Conservation (phyloP, 2,797 vertebrate genomes). For the Epinephelus coioides region DNA sequence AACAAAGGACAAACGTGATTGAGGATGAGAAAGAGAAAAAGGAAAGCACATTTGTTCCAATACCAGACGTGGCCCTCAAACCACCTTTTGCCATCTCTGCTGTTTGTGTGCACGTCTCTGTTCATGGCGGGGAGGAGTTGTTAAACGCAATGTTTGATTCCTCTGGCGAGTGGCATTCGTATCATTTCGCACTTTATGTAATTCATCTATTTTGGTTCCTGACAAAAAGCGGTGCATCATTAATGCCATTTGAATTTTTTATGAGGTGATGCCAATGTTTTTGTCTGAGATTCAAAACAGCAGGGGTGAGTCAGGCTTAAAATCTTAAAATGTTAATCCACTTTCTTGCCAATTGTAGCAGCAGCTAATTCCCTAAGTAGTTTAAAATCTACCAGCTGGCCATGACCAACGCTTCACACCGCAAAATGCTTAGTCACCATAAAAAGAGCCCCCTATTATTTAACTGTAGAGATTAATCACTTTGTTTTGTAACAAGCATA, state of each 20-base stretch:
- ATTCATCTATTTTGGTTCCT: constrained; percentile 54
- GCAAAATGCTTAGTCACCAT: constrained; percentile 69
- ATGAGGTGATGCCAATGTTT: constrained; percentile 50
- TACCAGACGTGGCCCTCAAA: constrained; percentile 20
- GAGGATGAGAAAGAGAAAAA: constrained; percentile 33
- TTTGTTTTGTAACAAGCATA: constrained; percentile 50
- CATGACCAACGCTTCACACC: constrained; percentile 71
- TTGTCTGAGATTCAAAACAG: constrained; percentile 57
- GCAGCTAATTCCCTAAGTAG: constrained; percentile 78
- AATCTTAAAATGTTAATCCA: constrained; percentile 78
- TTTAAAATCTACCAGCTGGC: constrained; percentile 78
- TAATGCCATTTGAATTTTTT: constrained; percentile 68
- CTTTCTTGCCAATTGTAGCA: constrained; percentile 70
- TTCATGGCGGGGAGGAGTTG: constrained; percentile 13
- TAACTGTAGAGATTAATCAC: constrained; percentile 69
- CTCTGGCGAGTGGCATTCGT: constrained; percentile 18
- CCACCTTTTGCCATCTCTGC: constrained; percentile 13
- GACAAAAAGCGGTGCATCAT: constrained; percentile 56
- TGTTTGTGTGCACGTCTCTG: background rate
- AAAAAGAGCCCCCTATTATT: constrained; percentile 63
- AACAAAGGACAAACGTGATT: constrained; percentile 55
- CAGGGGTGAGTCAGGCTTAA: constrained; percentile 67
- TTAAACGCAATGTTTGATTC: constrained; percentile 28
- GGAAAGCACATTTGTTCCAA: constrained; percentile 42
- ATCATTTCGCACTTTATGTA: constrained; percentile 33